Evolutionary conservation across 2,888 invertebrate species (phyloP).

Genomic region (Drosophila kanekoi): DNA sequence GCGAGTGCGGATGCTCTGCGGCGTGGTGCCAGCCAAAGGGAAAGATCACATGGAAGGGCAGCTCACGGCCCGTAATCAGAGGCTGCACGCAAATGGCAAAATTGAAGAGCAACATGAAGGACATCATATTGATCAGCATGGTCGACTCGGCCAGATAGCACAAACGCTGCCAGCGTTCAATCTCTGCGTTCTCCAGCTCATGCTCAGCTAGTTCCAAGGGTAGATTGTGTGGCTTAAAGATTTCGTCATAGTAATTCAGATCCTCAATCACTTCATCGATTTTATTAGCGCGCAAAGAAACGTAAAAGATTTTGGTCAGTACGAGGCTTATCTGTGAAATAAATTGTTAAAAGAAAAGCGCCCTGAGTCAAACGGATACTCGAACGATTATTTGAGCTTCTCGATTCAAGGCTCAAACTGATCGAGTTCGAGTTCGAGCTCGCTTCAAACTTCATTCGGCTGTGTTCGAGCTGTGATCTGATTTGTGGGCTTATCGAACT

Average conservation of each 20-base stretch:
- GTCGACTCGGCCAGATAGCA: slow-evolving; percentile 63
- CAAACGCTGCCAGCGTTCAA: slow-evolving; percentile 55
- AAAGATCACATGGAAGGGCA: slow-evolving; percentile 67
- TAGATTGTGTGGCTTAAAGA: slow-evolving; percentile 10
- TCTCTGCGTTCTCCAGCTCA: slow-evolving; percentile 34
- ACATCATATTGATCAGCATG: slow-evolving; percentile 28
- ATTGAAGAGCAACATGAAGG: slow-evolving; percentile 57
- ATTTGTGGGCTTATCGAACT: no score
- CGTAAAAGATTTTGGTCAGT: slow-evolving; percentile 52
- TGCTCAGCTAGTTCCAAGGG: not conserved
- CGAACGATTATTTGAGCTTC: no score
- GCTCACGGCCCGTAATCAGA: slow-evolving; percentile 46
- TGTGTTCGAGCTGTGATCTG: no score
- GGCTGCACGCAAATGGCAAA: slow-evolving; percentile 70
- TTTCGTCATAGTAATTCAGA: slow-evolving; percentile 46
- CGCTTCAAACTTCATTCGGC: no score
- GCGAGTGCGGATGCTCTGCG: slow-evolving; percentile 38
- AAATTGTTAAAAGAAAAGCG: no score
- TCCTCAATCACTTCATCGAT: slow-evolving; percentile 62
- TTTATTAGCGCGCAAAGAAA: slow-evolving; percentile 48
- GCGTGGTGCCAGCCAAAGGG: slow-evolving; percentile 66
- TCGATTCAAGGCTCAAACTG: no score
- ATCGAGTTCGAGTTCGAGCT: no score
- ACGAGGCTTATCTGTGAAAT: slow-evolving; percentile 64
- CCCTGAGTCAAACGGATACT: no score